Evolutionary conservation across 2,797 vertebrate species (phyloP).

Genomic region (Trachurus trachurus): DNA sequence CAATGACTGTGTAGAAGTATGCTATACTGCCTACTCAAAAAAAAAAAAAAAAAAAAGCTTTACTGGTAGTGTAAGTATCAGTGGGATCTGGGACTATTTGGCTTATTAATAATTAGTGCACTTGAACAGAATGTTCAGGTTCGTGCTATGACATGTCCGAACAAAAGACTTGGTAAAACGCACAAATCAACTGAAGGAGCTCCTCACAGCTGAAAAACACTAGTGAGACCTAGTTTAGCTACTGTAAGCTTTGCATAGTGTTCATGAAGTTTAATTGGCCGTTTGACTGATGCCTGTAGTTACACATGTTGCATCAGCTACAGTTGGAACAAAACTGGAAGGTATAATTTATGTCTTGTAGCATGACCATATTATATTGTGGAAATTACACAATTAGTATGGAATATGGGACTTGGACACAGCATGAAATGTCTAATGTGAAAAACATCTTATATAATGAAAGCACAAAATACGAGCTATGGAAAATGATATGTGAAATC

Average conservation of each 20-base stretch:
- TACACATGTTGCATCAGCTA: neutral
- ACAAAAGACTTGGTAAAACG: neutral
- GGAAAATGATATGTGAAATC: neutral
- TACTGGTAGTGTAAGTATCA: neutral
- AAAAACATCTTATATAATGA: neutral
- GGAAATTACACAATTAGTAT: neutral
- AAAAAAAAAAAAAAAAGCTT: slow-evolving; percentile 9
- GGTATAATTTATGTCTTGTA: neutral
- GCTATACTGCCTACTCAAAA: neutral
- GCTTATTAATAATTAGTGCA: neutral
- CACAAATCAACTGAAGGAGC: neutral
- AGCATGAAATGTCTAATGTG: neutral
- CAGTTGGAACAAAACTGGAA: neutral
- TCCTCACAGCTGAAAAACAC: neutral
- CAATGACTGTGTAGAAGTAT: neutral
- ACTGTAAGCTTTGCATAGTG: neutral
- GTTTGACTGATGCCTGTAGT: neutral
- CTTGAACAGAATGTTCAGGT: neutral
- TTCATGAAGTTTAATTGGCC: neutral
- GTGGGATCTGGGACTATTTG: neutral
- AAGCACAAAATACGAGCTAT: neutral
- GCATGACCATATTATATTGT: neutral
- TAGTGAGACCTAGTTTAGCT: neutral
- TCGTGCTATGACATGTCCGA: neutral
- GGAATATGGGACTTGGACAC: neutral